Percentiles rank a stretch among this genome's conserved stretches.
Conservation (phyloP, 2,888 invertebrate genomes). For the Apotomis betuletana region DNA sequence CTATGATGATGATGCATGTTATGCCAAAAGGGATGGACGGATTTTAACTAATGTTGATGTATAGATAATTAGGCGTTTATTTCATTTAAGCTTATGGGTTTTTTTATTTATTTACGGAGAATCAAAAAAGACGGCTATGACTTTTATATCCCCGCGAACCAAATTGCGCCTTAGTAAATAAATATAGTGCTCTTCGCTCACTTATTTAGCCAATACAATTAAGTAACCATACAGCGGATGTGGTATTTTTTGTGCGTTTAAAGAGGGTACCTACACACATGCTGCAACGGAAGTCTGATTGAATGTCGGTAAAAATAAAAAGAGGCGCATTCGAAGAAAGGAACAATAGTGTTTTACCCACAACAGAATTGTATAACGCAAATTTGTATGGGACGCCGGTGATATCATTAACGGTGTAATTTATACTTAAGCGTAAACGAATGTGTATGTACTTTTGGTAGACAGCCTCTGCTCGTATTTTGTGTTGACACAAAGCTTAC, state of each 20-base stretch:
- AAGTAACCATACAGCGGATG: conserved; percentile 35
- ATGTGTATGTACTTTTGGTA: neutral
- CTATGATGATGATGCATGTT: too few relatives aligned
- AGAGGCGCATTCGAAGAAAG: conserved; percentile 33
- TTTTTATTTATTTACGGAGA: too few relatives aligned
- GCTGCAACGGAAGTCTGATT: conserved; percentile 36
- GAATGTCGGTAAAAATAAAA: conserved; percentile 37
- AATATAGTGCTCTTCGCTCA: neutral
- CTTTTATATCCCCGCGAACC: too few relatives aligned
- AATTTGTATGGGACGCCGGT: conserved; percentile 22
- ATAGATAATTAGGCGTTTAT: too few relatives aligned
- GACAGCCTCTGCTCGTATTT: neutral
- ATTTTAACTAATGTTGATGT: too few relatives aligned
- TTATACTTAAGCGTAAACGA: conserved; percentile 29
- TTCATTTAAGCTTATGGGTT: too few relatives aligned
- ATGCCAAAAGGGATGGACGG: too few relatives aligned
- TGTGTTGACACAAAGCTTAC: neutral
- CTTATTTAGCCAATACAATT: conserved; percentile 31
- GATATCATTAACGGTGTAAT: conserved; percentile 32
- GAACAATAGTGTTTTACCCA: conserved; percentile 41
- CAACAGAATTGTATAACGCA: conserved; percentile 31
- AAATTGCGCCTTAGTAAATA: neutral
- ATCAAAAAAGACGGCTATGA: too few relatives aligned
- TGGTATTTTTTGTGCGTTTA: conserved; percentile 36
- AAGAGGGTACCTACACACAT: conserved; percentile 31